Evolutionary conservation across 1,140 invertebrate genomes (phyloP).

Genomic region (Pseudachorutes palmiensis): DNA sequence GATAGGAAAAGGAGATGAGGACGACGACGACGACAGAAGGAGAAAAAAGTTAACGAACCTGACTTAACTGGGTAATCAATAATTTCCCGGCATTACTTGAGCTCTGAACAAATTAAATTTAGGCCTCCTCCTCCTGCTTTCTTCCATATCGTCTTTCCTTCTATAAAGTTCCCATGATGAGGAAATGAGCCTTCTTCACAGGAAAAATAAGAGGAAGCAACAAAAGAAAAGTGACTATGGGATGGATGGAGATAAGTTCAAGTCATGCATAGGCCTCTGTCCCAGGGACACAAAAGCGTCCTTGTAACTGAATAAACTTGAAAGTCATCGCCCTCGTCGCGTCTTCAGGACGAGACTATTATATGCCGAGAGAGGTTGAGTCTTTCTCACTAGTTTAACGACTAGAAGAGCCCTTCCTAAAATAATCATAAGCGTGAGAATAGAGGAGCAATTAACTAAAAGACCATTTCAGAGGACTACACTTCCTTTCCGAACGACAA

Average conservation of each 20-base stretch:
- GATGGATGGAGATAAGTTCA: too few species aligned
- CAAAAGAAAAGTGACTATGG: too few species aligned
- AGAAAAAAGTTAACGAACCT: slow-evolving; percentile 1
- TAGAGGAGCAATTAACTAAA: not conserved
- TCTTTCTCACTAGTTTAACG: too few species aligned
- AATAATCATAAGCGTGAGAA: not conserved
- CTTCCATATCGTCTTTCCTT: too few species aligned
- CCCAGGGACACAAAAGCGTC: too few species aligned
- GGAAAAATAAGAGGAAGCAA: too few species aligned
- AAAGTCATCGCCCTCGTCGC: too few species aligned
- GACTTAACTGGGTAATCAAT: slow-evolving; percentile 1
- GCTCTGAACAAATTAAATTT: not conserved
- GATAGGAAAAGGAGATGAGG: not conserved
- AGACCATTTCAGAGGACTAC: not conserved
- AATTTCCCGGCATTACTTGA: not conserved
- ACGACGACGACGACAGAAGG: not conserved
- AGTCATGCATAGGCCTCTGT: too few species aligned
- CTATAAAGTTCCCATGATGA: not conserved
- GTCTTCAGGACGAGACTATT: too few species aligned
- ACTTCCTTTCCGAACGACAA: not conserved
- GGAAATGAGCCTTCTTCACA: not conserved
- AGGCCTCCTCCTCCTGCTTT: not conserved
- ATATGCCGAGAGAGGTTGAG: too few species aligned
- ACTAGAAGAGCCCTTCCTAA: not conserved
- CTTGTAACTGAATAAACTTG: too few species aligned